These are phyloP conservation scores for Panthera uncia DNA, from an alignment of 2,113 vertebrate species.

Conservation along the genomic window DNA sequence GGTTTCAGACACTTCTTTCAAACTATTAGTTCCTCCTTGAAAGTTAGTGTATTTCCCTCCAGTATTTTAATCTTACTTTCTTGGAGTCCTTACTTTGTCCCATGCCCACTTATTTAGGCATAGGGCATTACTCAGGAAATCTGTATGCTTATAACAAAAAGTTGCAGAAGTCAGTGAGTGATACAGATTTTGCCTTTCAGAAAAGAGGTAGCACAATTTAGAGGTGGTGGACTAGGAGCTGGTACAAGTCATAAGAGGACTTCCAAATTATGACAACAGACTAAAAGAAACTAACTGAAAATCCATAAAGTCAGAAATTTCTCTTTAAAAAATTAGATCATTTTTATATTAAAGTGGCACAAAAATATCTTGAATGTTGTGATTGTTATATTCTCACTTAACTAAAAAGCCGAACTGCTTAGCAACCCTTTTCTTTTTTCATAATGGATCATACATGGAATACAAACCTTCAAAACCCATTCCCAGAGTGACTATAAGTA, in stretches of 20 bases:
- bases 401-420: background rate
- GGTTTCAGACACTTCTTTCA: background rate
- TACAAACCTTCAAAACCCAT: background rate
- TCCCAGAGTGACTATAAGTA: background rate
- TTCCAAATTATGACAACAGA: background rate
- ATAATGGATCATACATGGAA: background rate
- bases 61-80: background rate
- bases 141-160: background rate
- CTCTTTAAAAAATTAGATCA: background rate
- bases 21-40: background rate
- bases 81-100: background rate
- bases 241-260: background rate
- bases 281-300: background rate
- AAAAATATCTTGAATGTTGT: background rate
- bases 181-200: background rate
- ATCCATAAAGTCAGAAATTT: background rate
- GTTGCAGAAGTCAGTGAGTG: background rate
- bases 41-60: background rate
- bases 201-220: background rate
- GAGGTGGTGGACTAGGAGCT: background rate
- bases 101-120: background rate
- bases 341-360: background rate
- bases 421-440: background rate
- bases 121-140: background rate
- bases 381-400: background rate